Evolutionary conservation across 2,888 invertebrate genomes (phyloP), one percentile per base, ranked within the genome.

Genomic region (Xylota segnis): DNA sequence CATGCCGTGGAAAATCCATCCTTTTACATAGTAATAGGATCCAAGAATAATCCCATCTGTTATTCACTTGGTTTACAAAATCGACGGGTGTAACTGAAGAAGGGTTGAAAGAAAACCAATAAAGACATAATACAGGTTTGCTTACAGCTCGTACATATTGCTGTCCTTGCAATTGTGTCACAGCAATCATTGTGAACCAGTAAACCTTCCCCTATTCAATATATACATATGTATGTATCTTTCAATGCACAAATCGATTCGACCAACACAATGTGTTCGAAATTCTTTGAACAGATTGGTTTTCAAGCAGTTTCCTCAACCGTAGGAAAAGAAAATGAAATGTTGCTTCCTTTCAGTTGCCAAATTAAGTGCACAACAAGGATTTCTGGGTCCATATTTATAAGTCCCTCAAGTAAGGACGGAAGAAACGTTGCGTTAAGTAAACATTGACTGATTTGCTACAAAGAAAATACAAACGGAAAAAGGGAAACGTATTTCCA

Each of bases 191-290:
- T n/a, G 2, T 40, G 12, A 5, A 43, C 14, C 14, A 14, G 14
- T 43, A 43, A 5, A 43, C 32, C 14, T 18, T 23, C 7, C 23
- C 54, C 54, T 29, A 23, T 27, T 52, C 14, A 56, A 56, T 29
- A n/a, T 16, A n/a, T n/a, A n/a, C n/a, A n/a, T n/a, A n/a, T n/a
- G n/a, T n/a, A n/a, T n/a, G n/a, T n/a, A 7, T 32, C 16, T 9
- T n/a, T 34, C 7, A 43, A 9, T 23, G 14, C 47, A 47, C 47
- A 58, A 71, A 71, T 71, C 58, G 58, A 71, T 71, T 43, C 56
- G 43, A 45, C 70, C 43, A 45, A 32, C 56, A 70, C 56, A 56
- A 56, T 56, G 43, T 29, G 45, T 14, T 12, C 32, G 18, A 7
- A 6, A 45, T 18, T 18, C 43, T 58, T 32, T 56, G 43, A 32